Evolutionary conservation across 2,113 vertebrate genomes (phyloP).

Genomic region (Cryptotis parvus): DNA sequence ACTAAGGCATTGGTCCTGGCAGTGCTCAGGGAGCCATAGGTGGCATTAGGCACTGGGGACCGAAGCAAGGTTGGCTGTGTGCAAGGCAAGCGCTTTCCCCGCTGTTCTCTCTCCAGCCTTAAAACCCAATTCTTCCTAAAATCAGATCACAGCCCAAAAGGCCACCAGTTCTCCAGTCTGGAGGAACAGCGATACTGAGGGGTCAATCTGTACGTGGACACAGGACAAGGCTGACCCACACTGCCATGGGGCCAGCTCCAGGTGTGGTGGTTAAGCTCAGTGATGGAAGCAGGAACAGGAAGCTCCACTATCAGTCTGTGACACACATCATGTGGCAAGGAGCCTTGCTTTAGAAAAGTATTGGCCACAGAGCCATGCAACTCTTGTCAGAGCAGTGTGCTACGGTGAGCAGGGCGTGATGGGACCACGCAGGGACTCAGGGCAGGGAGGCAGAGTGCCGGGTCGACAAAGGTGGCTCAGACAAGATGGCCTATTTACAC

Average conservation of each 20-base stretch:
- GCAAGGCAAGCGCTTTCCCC: too few relatives aligned
- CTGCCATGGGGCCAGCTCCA: too few relatives aligned
- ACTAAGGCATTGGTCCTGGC: too few relatives aligned
- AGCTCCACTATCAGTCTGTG: background rate
- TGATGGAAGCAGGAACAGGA: background rate
- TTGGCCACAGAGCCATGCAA: rapidly evolving
- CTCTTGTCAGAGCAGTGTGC: background rate
- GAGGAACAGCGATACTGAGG: background rate
- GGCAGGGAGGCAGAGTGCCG: rapidly evolving
- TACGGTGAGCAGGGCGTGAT: too few relatives aligned
- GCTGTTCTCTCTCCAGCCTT: background rate
- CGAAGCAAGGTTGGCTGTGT: too few relatives aligned
- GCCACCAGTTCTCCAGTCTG: background rate
- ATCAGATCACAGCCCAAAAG: background rate
- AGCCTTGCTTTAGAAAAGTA: background rate
- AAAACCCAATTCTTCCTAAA: background rate
- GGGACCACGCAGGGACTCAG: rapidly evolving
- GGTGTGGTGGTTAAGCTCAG: background rate
- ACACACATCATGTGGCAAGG: background rate
- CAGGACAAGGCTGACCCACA: background rate
- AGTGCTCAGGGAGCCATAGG: too few relatives aligned
- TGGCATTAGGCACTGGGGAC: too few relatives aligned
- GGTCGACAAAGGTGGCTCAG: too few relatives aligned
- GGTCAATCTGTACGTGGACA: background rate
- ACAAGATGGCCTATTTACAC: too few relatives aligned